These are phyloP conservation scores for Tadarida brasiliensis DNA, from an alignment of 2,797 vertebrate genomes.

Conservation along the genomic window DNA sequence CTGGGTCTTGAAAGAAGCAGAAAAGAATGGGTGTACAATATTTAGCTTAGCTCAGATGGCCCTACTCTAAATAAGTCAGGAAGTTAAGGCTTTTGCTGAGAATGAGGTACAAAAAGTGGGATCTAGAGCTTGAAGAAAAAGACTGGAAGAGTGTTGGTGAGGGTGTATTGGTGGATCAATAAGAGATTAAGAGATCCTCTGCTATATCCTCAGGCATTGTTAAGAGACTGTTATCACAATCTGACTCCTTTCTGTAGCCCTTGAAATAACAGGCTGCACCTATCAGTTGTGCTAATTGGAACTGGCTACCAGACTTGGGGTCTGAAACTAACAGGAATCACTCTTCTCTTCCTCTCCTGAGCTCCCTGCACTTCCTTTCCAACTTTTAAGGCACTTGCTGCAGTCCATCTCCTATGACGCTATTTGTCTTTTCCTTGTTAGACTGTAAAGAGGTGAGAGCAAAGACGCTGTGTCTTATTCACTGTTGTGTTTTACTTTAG, in stretches of 20 bases:
- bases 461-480: constrained; percentile 36
- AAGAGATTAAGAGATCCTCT: constrained; percentile 21
- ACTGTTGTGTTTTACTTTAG: neutral
- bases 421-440: constrained; percentile 53
- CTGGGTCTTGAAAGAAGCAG: constrained; percentile 8
- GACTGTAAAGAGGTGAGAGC: constrained; percentile 32
- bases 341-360: constrained; percentile 35
- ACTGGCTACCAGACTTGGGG: constrained; percentile 4
- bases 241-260: constrained; percentile 7
- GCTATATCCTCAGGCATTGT: neutral
- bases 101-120: constrained; percentile 40
- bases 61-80: constrained; percentile 32
- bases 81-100: constrained; percentile 41
- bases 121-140: constrained; percentile 2
- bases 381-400: neutral
- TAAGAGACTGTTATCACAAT: constrained; percentile 11
- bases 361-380: constrained; percentile 21
- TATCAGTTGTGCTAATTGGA: constrained; percentile 53
- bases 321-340: constrained; percentile 27
- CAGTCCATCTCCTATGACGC: neutral
- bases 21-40: neutral
- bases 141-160: neutral
- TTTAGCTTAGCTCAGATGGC: neutral
- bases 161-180: neutral
- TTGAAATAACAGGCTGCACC: constrained; percentile 47